phyloP scores from a whole-genome alignment of 2,113 vertebrate genomes.

The Hydropotes inermis region DNA sequence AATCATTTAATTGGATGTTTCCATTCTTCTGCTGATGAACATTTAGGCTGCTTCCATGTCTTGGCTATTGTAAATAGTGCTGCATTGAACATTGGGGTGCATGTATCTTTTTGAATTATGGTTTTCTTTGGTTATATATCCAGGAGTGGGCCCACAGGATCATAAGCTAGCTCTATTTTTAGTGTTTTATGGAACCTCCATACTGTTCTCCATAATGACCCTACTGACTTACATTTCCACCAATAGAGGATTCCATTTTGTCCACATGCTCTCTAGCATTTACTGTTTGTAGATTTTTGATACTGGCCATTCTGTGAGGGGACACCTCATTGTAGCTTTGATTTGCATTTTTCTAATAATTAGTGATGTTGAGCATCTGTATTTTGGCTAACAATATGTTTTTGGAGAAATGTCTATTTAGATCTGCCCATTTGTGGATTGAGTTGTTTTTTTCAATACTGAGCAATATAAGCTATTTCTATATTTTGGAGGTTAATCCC shows the following conservation, averaged over 20 bases:
- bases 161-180: background rate
- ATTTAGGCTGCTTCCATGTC: background rate
- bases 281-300: background rate
- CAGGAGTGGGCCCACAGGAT: background rate
- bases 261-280: background rate
- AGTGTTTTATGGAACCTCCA: background rate
- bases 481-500: background rate
- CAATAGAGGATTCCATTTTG: background rate
- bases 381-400: background rate
- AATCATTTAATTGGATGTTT: rapidly evolving
- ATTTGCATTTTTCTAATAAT: background rate
- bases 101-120: background rate
- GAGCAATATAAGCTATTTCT: background rate
- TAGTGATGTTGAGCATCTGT: background rate
- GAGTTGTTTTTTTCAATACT: background rate
- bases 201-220: background rate
- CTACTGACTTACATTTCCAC: background rate
- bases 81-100: background rate
- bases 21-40: background rate
- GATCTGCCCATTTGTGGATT: background rate
- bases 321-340: background rate
- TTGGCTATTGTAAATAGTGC: background rate
- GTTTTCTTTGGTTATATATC: background rate
- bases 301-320: background rate
- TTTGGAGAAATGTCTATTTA: background rate